Percentiles rank a stretch among this genome's conserved stretches.
Conservation (phyloP, 1,140 invertebrate genomes). For the Phortica variegata region DNA sequence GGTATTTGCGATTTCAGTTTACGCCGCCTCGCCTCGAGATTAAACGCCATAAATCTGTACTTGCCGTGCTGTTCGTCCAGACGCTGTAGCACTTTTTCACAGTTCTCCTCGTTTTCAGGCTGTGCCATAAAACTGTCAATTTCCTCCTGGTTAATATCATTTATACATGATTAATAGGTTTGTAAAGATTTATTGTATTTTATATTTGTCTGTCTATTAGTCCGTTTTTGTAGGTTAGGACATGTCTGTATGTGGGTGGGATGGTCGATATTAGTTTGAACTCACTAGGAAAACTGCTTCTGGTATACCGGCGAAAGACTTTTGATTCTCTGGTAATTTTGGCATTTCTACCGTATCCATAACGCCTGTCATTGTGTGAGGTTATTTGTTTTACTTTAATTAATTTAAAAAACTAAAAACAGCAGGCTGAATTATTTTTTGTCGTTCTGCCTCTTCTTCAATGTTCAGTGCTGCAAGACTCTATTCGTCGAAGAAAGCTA, state of each 20-base stretch:
- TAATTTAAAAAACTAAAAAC: constrained; percentile 34
- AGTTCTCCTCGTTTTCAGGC: constrained; percentile 75
- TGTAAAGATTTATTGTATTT: constrained; percentile 18
- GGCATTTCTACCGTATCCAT: constrained; percentile 56
- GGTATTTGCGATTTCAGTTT: constrained; percentile 88
- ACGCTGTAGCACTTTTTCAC: constrained; percentile 79
- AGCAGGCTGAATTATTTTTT: too few relatives aligned
- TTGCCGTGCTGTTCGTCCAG: constrained; percentile 92
- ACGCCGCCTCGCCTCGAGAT: constrained; percentile 78
- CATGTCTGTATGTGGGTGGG: constrained; percentile 1
- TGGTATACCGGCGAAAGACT: constrained; percentile 77
- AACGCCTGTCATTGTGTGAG: constrained; percentile 45
- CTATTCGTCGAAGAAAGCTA: too few relatives aligned
- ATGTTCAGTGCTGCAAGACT: too few relatives aligned
- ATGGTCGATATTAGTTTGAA: constrained; percentile 20
- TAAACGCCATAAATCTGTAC: constrained; percentile 97
- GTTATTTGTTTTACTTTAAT: constrained; percentile 20
- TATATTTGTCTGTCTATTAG: background rate
- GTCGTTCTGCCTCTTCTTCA: too few relatives aligned
- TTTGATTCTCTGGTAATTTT: constrained; percentile 62
- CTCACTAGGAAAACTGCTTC: constrained; percentile 79
- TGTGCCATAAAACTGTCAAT: constrained; percentile 89
- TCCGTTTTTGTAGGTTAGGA: constrained; percentile 35
- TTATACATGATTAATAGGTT: constrained; percentile 39
- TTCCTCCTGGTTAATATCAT: constrained; percentile 74